Conservation (phyloP, 2,888 invertebrate genomes). For the Nemotelus pantherinus region DNA sequence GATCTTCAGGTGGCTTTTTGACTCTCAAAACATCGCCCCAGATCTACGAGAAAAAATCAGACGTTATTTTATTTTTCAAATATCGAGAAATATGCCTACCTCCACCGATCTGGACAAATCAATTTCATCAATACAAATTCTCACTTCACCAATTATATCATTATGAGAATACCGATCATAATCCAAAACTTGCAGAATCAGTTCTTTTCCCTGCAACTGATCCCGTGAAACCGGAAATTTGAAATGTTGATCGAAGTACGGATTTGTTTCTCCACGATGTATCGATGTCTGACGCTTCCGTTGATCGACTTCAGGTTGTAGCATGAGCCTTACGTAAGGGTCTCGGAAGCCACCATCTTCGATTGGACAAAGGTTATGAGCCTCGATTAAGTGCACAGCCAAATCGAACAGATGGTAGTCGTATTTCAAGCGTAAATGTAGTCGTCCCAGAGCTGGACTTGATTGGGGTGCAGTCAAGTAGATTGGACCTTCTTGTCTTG, state of each 20-base stretch:
- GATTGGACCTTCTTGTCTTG: conserved; percentile 80
- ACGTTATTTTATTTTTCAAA: conserved; percentile 58
- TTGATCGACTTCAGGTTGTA: conserved; percentile 85
- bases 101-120: conserved; percentile 70
- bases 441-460: conserved; percentile 79
- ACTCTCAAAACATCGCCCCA: conserved; percentile 89
- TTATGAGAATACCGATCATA: conserved; percentile 80
- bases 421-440: conserved; percentile 86
- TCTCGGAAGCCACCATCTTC: conserved; percentile 90
- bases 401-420: conserved; percentile 91
- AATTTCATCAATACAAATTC: conserved; percentile 79
- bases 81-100: conserved; percentile 53
- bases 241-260: conserved; percentile 90
- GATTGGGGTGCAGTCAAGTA: conserved; percentile 73
- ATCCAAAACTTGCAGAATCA: conserved; percentile 66
- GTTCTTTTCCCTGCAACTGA: conserved; percentile 81
- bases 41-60: conserved; percentile 69
- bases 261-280: conserved; percentile 84
- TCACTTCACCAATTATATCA: conserved; percentile 87
- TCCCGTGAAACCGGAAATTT: conserved; percentile 92
- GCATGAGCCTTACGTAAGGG: conserved; percentile 83
- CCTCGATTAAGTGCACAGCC: conserved; percentile 91
- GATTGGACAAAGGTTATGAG: conserved; percentile 83
- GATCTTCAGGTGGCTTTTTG: conserved; percentile 82
- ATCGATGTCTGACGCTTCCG: conserved; percentile 87